Evolutionary conservation across 2,113 vertebrate genomes (phyloP).

Genomic region (Thunnus thynnus): DNA sequence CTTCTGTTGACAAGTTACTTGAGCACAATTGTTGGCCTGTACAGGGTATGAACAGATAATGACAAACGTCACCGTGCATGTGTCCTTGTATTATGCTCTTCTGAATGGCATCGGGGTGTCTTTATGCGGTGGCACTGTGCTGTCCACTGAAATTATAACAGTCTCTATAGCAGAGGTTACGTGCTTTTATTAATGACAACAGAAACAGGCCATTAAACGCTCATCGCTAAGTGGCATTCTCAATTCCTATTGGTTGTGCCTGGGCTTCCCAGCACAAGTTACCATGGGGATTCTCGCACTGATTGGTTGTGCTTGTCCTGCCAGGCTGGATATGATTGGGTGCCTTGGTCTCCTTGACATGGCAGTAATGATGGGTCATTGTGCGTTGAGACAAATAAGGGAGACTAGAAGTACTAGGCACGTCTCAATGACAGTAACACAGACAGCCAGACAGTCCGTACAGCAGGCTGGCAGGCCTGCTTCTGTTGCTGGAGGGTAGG

Average conservation of each 20-base stretch:
- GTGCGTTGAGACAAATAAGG: slow-evolving; percentile 73
- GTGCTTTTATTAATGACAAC: slow-evolving; percentile 80
- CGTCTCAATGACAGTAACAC: slow-evolving; percentile 81
- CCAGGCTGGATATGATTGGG: slow-evolving; percentile 73
- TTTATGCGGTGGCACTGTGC: slow-evolving; percentile 32
- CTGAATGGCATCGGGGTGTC: slow-evolving; percentile 35
- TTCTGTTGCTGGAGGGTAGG: slow-evolving; percentile 55
- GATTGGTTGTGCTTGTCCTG: slow-evolving; percentile 69
- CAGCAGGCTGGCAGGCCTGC: slow-evolving; percentile 33
- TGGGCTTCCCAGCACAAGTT: slow-evolving; percentile 70
- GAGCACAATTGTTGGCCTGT: slow-evolving; percentile 30
- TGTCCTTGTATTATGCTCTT: slow-evolving; percentile 52
- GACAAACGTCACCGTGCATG: slow-evolving; percentile 27
- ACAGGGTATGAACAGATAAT: slow-evolving; percentile 32
- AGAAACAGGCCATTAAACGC: slow-evolving; percentile 79
- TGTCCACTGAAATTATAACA: slow-evolving; percentile 51
- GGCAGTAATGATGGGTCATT: slow-evolving; percentile 79
- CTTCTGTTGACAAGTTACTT: slow-evolving; percentile 48
- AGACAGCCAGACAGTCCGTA: slow-evolving; percentile 64
- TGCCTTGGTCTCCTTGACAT: slow-evolving; percentile 81
- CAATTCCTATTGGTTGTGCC: slow-evolving; percentile 68
- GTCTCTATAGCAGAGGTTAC: slow-evolving; percentile 65
- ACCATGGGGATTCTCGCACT: slow-evolving; percentile 75
- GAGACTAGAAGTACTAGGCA: slow-evolving; percentile 66
- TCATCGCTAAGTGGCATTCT: slow-evolving; percentile 66